These are phyloP conservation scores for Octodon degus DNA, from an alignment of 2,113 vertebrate species.

Conservation along the genomic window DNA sequence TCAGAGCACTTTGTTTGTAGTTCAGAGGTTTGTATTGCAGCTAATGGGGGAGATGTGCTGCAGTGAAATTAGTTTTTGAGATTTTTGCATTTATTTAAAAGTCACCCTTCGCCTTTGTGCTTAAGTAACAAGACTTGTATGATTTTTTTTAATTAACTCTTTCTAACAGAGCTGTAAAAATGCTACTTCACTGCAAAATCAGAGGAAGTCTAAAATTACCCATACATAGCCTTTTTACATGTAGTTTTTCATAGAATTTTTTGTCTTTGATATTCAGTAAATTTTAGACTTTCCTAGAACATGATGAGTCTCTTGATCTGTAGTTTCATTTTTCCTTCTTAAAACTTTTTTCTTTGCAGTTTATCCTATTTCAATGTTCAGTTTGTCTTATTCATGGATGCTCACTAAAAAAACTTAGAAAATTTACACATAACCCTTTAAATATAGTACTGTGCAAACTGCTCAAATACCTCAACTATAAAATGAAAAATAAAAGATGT, in stretches of 20 bases:
- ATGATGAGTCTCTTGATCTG: background rate
- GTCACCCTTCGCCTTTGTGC: background rate
- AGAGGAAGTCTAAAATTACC: background rate
- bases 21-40: background rate
- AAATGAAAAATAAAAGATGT: background rate
- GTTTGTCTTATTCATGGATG: constrained; percentile 1
- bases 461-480: background rate
- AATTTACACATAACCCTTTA: constrained; percentile 15
- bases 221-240: background rate
- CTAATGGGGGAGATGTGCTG: background rate
- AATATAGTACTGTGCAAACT: background rate
- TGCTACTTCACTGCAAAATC: background rate
- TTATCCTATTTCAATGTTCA: background rate
- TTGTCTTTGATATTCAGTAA: constrained; percentile 35
- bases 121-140: background rate
- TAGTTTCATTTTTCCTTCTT: constrained; percentile 28
- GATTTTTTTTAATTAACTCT: constrained; percentile 24
- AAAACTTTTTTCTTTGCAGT: constrained; percentile 36
- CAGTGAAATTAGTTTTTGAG: background rate
- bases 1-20: background rate
- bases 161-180: background rate
- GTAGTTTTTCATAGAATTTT: background rate
- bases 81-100: constrained; percentile 45
- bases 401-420: background rate
- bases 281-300: constrained; percentile 20